Percentiles rank a stretch among this genome's conserved stretches.
phyloP scores from a whole-genome alignment of 2,797 vertebrate species.

The Rhinogobio ventralis region DNA sequence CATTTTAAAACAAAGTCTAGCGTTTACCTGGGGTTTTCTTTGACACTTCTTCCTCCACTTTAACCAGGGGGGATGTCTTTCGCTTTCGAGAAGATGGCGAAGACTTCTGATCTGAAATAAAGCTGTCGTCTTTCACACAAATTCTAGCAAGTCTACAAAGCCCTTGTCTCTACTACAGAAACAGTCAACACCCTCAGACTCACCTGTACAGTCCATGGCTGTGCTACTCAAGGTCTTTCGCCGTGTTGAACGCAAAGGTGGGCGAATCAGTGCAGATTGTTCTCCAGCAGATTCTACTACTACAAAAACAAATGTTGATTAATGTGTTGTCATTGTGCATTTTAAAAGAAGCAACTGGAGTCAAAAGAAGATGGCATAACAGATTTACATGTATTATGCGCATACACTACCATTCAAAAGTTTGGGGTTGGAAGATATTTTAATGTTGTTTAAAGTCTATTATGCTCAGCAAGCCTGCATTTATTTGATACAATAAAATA shows the following conservation, averaged over 20 bases:
- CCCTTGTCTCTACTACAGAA: neutral
- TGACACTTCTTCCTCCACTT: conserved; percentile 36
- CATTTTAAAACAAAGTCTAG: neutral
- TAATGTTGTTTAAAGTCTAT: neutral
- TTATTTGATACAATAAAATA: neutral
- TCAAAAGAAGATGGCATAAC: neutral
- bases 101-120: conserved; percentile 57
- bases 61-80: conserved; percentile 40
- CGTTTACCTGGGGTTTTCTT: neutral
- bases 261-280: conserved; percentile 15
- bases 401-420: neutral
- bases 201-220: conserved; percentile 8
- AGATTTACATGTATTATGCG: neutral
- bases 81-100: conserved; percentile 59
- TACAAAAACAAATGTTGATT: neutral
- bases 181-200: neutral
- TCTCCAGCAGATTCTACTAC: neutral
- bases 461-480: neutral
- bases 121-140: conserved; percentile 15
- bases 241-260: conserved; percentile 14
- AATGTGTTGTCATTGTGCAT: neutral
- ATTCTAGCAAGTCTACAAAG: neutral
- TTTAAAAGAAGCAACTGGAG: neutral
- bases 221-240: neutral
- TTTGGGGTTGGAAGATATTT: neutral